Evolutionary conservation across 2,888 invertebrate species (phyloP).

Genomic region (Lottia gigantea): DNA sequence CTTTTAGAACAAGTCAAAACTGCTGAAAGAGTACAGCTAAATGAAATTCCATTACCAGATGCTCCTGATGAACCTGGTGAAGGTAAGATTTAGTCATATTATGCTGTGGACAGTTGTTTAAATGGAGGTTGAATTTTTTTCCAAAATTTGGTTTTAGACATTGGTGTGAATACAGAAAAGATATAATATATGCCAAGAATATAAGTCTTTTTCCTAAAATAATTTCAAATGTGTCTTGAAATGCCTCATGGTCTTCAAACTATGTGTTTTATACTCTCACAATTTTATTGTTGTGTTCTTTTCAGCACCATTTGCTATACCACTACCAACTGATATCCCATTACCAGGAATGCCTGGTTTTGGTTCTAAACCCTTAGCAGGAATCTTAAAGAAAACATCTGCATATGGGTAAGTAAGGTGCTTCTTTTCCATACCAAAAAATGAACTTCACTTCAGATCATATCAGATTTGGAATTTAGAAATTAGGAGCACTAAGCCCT

Average conservation of each 20-base stretch:
- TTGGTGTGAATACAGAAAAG: too few species aligned
- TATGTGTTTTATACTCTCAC: too few species aligned
- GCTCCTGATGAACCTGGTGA: conserved; percentile 49
- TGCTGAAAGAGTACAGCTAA: conserved; percentile 92
- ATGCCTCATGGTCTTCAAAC: too few species aligned
- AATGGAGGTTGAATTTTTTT: too few species aligned
- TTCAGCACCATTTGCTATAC: conserved; percentile 64
- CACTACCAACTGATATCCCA: conserved; percentile 72
- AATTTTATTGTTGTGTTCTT: neutral
- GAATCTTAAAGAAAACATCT: conserved; percentile 81
- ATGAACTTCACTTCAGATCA: too few species aligned
- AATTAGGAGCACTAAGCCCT: too few species aligned
- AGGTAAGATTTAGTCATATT: neutral
- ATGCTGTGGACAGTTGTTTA: too few species aligned
- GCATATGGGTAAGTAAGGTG: conserved; percentile 68
- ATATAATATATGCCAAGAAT: too few species aligned
- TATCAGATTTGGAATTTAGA: neutral
- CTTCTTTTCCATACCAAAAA: neutral
- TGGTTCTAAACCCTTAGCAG: conserved; percentile 60
- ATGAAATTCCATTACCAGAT: conserved; percentile 91
- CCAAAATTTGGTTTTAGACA: too few species aligned
- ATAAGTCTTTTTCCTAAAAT: too few species aligned
- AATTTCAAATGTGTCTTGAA: too few species aligned
- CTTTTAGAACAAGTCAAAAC: conserved; percentile 87
- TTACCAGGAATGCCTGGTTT: conserved; percentile 63